Evolutionary conservation across 1,140 invertebrate species (phyloP).

Genomic region (Ephestia elutella): DNA sequence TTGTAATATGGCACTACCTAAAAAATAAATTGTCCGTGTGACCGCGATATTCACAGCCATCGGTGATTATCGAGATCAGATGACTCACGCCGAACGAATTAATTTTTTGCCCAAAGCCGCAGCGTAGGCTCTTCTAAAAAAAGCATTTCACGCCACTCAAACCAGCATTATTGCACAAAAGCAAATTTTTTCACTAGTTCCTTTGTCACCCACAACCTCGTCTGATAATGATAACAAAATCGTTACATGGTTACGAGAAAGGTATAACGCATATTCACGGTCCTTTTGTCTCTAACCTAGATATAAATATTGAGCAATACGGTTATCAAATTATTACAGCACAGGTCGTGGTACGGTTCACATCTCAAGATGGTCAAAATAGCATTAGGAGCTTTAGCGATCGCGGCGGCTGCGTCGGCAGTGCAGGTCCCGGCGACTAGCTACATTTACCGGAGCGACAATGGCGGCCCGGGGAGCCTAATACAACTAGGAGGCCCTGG

Average conservation of each 20-base stretch:
- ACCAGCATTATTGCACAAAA: conserved; percentile 33
- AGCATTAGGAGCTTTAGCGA: conserved; percentile 35
- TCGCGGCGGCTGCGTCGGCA: conserved; percentile 35
- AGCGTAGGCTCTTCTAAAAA: conserved; percentile 25
- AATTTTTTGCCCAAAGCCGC: conserved; percentile 12
- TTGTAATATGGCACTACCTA: too few relatives aligned
- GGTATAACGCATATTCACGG: conserved; percentile 53
- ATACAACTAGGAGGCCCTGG: conserved; percentile 62
- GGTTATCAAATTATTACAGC: conserved; percentile 62
- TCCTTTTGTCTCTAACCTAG: conserved; percentile 51
- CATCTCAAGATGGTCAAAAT: conserved; percentile 55
- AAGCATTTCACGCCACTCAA: conserved; percentile 41
- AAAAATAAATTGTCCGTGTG: too few relatives aligned
- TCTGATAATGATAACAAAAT: conserved; percentile 44
- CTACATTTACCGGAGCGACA: conserved; percentile 73
- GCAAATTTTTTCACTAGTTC: conserved; percentile 52
- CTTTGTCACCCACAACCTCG: conserved; percentile 68
- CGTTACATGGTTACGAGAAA: conserved; percentile 69
- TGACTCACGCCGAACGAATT: conserved; percentile 3
- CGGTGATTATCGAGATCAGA: neutral
- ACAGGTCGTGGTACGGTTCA: conserved; percentile 41
- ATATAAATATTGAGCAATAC: conserved; percentile 71
- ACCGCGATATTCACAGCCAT: too few relatives aligned
- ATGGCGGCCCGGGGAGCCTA: conserved; percentile 63
- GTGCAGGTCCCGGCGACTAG: conserved; percentile 59